Base-by-base conservation (phyloP, 53 echinoderm and acorn worm species). In the Holothuria scabra region DNA sequence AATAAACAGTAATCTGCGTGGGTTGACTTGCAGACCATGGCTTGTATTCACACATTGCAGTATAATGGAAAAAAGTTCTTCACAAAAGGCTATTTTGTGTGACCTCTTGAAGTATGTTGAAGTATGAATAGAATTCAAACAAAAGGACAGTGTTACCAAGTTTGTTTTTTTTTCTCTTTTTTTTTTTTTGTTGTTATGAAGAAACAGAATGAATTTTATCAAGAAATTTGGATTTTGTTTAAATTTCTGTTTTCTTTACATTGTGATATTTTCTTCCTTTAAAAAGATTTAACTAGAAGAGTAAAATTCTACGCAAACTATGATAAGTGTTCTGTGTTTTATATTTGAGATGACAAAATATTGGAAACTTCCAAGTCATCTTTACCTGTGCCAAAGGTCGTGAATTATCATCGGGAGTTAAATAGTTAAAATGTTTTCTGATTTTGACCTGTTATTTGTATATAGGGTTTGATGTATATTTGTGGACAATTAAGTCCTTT, bases 41-140 rank as follows among this genome's bases (percentile, higher is more conserved):
- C 52, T 67, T 72, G 72, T 72, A 72, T 72, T 72, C 72, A 72
- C 72, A 72, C 72, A 72, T 72, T 44, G 23, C 72, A 72, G 72
- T 72, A 72, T 72, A 72, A 44, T 46, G 37, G 41, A 41, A 8
- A 41, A 41, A 0, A 41, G 41, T 14, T 16, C 52, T 9, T 52
- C 0, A 1, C 3, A 8, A 14, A 52, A 14, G 8, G 52, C 52
- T 8, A 18, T 18, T 52, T 52, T 8, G 12, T 14, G 52, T 1
- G 52, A 16, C 18, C 1, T 3, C 52, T 1, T 1, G 18, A 18
- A 16, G 52, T 16, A 52, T 18, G 18, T 52, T 16, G 52, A 52
- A 52, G 16, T 52, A 14, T 52, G 52, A 52, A 52, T 52, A 18
- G 52, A 52, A 52, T 16, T 8, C 18, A 52, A 16, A 52, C 16